Evolutionary conservation across 2,113 vertebrate species (phyloP).

Genomic region (Chlorodrepanis virens): DNA sequence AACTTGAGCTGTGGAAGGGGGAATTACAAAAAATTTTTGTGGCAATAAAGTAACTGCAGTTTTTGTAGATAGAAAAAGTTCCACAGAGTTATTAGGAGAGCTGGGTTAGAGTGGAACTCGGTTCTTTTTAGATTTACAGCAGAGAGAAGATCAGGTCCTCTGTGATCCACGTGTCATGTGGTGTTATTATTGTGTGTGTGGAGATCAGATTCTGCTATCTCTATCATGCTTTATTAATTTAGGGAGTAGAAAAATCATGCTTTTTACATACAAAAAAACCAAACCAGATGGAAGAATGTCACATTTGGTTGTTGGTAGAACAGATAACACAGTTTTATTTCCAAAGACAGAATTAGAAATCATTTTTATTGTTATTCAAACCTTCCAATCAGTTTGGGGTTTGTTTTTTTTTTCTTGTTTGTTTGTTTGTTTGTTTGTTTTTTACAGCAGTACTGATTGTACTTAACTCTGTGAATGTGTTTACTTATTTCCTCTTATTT

Average conservation of each 20-base stretch:
- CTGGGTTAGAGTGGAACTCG: background rate
- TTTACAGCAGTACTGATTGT: background rate
- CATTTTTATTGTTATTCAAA: background rate
- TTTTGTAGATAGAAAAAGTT: background rate
- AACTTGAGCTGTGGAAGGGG: background rate
- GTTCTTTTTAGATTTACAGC: background rate
- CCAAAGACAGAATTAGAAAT: background rate
- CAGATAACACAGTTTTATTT: background rate
- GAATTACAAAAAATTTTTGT: background rate
- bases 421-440: background rate
- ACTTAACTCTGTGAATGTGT: background rate
- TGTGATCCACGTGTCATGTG: background rate
- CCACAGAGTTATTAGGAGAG: background rate
- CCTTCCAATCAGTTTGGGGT: background rate
- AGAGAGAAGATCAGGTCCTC: background rate
- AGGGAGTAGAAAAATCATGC: background rate
- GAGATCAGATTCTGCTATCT: background rate
- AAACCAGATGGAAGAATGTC: background rate
- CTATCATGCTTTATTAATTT: background rate
- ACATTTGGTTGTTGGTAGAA: background rate
- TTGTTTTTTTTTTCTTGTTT: fast-evolving
- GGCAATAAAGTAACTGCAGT: background rate
- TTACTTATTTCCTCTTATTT: background rate
- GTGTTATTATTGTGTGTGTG: background rate
- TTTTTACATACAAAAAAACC: background rate